Conservation (phyloP, 1,140 invertebrate species). For the Babylonia areolata region DNA sequence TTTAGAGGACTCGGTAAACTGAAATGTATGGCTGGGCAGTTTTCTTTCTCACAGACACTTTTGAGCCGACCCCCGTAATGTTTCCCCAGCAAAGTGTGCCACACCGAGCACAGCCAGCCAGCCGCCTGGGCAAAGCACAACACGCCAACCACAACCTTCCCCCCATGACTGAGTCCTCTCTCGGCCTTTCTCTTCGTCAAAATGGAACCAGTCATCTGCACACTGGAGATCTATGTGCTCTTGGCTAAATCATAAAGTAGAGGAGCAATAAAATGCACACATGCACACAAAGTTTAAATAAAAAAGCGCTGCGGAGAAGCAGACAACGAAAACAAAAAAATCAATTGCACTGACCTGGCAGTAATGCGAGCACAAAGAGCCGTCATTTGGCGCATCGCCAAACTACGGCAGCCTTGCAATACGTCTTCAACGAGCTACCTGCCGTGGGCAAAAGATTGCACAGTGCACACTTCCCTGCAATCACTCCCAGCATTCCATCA, state of each 20-base stretch:
- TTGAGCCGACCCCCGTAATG: slow-evolving; percentile 27
- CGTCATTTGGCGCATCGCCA: slow-evolving; percentile 28
- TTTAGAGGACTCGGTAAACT: too few species aligned
- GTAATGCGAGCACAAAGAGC: slow-evolving; percentile 22
- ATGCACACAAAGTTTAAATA: neutral
- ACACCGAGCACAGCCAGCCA: slow-evolving; percentile 6
- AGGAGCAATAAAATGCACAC: neutral
- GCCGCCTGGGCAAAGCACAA: slow-evolving; percentile 19
- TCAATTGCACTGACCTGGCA: slow-evolving; percentile 27
- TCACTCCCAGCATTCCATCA: slow-evolving; percentile 14
- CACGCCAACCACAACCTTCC: neutral
- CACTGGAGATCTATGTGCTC: neutral
- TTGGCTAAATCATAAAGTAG: neutral
- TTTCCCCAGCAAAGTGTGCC: neutral
- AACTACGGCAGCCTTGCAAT: neutral
- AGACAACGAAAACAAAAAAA: neutral
- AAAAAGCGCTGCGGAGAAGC: neutral
- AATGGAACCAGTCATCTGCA: neutral
- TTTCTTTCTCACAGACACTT: neutral
- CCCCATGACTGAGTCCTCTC: neutral
- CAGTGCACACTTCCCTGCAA: slow-evolving; percentile 26
- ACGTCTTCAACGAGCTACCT: slow-evolving; percentile 22
- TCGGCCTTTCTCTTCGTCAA: neutral
- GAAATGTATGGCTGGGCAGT: too few species aligned
- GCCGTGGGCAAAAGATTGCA: slow-evolving; percentile 23